Conservation (phyloP, 2,113 vertebrate genomes). For the Rhinogobius similis region DNA sequence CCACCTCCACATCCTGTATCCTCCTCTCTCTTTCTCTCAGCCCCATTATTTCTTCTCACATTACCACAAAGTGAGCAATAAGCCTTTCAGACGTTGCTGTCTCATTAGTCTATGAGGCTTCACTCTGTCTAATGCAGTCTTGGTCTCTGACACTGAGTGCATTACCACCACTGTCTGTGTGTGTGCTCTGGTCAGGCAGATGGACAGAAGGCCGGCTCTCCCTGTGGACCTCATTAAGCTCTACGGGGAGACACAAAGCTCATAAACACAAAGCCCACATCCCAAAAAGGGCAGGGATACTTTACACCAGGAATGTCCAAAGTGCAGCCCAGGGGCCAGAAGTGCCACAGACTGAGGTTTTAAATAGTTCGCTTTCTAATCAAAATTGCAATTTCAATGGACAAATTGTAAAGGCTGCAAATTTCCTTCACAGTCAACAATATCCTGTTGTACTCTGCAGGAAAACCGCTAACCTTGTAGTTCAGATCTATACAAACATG, state of each 20-base stretch:
- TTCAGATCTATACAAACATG: no score
- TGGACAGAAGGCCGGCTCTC: slow-evolving; percentile 27
- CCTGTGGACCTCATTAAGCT: slow-evolving; percentile 48
- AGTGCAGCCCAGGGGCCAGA: neutral
- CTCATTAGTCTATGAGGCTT: slow-evolving; percentile 26
- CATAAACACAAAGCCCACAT: neutral
- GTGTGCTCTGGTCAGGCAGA: slow-evolving; percentile 21
- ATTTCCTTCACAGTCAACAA: no score
- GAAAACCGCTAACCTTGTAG: no score
- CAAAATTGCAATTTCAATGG: no score
- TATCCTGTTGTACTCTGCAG: no score
- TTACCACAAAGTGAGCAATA: slow-evolving; percentile 26
- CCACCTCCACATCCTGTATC: neutral
- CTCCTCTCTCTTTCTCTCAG: neutral
- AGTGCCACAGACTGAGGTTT: neutral
- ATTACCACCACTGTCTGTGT: slow-evolving; percentile 15
- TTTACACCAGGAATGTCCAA: neutral
- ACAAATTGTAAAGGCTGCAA: no score
- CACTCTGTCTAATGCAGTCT: slow-evolving; percentile 20
- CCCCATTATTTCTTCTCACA: slow-evolving; percentile 2
- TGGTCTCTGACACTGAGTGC: slow-evolving; percentile 26
- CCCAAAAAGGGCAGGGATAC: slow-evolving; percentile 37
- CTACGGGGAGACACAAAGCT: slow-evolving; percentile 15
- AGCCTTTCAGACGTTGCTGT: slow-evolving; percentile 14
- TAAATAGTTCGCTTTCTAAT: no score